Evolutionary conservation across 2,888 invertebrate species (phyloP).

Genomic region (Drosophila stalkeri): DNA sequence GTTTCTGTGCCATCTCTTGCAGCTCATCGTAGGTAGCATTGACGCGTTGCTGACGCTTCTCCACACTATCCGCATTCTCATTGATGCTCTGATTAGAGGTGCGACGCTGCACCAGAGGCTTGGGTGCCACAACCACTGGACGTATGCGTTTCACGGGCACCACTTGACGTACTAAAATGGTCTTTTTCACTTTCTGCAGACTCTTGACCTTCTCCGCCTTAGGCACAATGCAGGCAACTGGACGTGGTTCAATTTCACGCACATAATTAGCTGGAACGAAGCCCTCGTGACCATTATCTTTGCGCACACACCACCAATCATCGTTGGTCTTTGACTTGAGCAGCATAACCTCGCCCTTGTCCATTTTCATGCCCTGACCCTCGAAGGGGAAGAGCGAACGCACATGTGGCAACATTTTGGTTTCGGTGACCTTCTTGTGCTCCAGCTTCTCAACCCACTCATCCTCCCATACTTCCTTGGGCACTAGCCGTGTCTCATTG

Average conservation of each 20-base stretch:
- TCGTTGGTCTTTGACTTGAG: constrained; percentile 97
- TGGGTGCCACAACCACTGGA: constrained; percentile 84
- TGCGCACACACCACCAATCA: constrained; percentile 99
- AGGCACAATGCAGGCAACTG: constrained; percentile 92
- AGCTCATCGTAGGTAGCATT: constrained; percentile 93
- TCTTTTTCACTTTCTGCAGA: constrained; percentile 95
- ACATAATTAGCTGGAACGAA: constrained; percentile 99
- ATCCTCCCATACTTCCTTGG: constrained; percentile 97
- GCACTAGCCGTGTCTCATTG: constrained; percentile 92
- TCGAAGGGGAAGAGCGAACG: constrained; percentile 94
- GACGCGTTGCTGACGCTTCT: constrained; percentile 91
- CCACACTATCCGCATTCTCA: constrained; percentile 91
- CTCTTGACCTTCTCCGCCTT: constrained; percentile 93
- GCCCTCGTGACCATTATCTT: constrained; percentile 95
- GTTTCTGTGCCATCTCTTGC: constrained; percentile 91
- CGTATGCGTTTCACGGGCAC: constrained; percentile 90
- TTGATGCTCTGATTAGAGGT: constrained; percentile 84
- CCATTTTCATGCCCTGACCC: constrained; percentile 96
- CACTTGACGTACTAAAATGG: constrained; percentile 93
- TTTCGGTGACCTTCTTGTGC: constrained; percentile 94
- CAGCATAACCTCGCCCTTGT: constrained; percentile 95
- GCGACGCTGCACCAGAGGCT: constrained; percentile 85
- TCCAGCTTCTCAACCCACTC: constrained; percentile 94
- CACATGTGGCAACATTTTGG: constrained; percentile 94
- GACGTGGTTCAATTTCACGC: constrained; percentile 94